Evolutionary conservation across 2,797 vertebrate genomes (phyloP), one percentile per base, ranked within the genome.

Genomic region (Syncerus caffer): DNA sequence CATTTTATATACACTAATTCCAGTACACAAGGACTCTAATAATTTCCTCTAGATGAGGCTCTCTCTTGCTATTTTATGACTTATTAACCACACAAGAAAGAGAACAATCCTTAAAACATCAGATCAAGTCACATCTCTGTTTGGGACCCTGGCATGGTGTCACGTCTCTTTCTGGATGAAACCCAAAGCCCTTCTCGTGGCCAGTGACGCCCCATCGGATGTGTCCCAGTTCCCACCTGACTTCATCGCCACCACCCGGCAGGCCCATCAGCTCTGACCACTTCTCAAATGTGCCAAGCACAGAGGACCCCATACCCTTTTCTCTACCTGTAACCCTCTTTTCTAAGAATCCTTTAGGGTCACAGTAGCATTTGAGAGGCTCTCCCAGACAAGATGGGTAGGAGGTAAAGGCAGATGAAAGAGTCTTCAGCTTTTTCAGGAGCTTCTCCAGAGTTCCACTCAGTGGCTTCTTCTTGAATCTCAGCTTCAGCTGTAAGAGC

Each of bases 151-250:
- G 31, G 23, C 42, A 0, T 55, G 29, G 11, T 27, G 42, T 79
- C 15, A 11, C 12, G 1, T 84, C 15, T 88, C 64, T n/a, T 76
- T 90, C 51, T 51, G 51, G 34, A 27, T 31, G 53, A 85, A 85
- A 34, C 27, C 12, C 45, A 53, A 58, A 92, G 67, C n/a, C 25
- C n/a, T 57, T 50, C 25, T 16, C 6, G 0, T 55, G 53, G 27
- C 6, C 42, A 0, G 1, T 2, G 10, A 57, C 0, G 4, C 4
- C 78, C 21, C 17, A 0, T 2, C 2, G 21, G 42, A 51, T 58
- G 34, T 4, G 8, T 21, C 3, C 25, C 4, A 9, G 51, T 10
- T 64, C 19, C 64, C 57, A 58, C n/a, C 25, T 51, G 67, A 79
- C 12, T 13, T 53, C 23, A 4, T 34, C 3, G 3, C 16, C 8